Conservation (phyloP, 2,888 invertebrate species). For the Argynnis bischoffii region DNA sequence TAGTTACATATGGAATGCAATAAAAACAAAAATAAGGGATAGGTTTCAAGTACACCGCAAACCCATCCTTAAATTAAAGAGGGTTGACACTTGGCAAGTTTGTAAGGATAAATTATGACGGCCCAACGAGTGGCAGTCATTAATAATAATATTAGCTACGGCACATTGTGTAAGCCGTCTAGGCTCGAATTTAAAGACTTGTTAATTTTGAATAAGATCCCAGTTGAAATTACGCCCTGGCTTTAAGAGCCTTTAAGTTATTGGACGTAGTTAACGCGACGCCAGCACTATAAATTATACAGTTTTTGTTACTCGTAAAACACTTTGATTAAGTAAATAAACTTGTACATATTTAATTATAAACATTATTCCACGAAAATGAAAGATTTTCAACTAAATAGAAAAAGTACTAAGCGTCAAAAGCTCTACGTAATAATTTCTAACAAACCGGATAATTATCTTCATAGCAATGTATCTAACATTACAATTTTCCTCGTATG, state of each 20-base stretch:
- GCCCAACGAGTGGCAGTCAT: slow-evolving; percentile 43
- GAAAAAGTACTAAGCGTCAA: no score
- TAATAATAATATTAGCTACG: slow-evolving; percentile 41
- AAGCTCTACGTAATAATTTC: no score
- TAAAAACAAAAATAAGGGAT: slow-evolving; percentile 40
- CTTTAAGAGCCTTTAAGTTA: slow-evolving; percentile 8
- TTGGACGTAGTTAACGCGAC: slow-evolving; percentile 9
- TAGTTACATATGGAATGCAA: slow-evolving; percentile 6
- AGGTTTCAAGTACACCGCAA: slow-evolving; percentile 38
- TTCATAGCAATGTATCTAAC: no score
- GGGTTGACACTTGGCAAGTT: slow-evolving; percentile 61
- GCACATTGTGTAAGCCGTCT: slow-evolving; percentile 24
- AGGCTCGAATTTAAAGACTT: slow-evolving; percentile 28
- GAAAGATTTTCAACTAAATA: no score
- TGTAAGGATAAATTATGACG: slow-evolving; percentile 48
- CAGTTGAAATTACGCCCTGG: slow-evolving; percentile 7
- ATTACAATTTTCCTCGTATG: no score
- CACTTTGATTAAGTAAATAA: neutral
- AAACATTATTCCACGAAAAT: no score
- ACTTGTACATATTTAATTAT: no score
- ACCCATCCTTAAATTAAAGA: slow-evolving; percentile 53
- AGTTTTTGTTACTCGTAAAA: neutral
- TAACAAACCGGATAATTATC: no score
- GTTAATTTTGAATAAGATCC: slow-evolving; percentile 26
- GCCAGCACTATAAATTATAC: slow-evolving; percentile 5